Evolutionary conservation across 2,797 vertebrate genomes (phyloP), one percentile per base, ranked within the genome.

Genomic region (Anguilla pacifica): DNA sequence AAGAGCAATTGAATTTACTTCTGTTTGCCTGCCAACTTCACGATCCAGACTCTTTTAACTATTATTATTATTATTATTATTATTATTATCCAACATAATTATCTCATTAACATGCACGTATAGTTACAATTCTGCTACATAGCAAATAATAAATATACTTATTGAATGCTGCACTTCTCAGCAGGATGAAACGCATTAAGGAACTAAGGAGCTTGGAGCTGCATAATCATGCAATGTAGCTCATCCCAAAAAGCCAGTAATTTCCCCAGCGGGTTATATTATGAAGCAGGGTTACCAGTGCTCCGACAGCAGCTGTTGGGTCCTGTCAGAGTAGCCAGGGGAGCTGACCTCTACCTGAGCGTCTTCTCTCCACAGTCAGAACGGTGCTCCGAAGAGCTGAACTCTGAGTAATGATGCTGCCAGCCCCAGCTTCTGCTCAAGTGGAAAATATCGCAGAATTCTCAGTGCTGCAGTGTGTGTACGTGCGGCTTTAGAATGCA

Each of bases 201-300:
- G 13, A 79, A 17, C 11, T 39, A 35, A 19, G 35, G 77, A 51
- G 19, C 77, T 46, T 15, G 74, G 74, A 81, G 46, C 39, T 81
- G 43, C 46, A 81, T 46, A 49, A 81, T 49, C 77, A 25, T 19
- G 25, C 5, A 25, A 22, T 25, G 43, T 51, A 19, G 43, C 43
- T 43, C 77, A 49, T 81, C 43, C 43, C 77, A 49, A 77, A n/a
- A 81, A 25, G 43, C 7, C 22, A 11, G 43, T 81, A 49, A 81
- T 81, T 81, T 49, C 77, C 39, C 77, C 46, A 51, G 77, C n/a
- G 77, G 77, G 1, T 49, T 81, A 49, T 49, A 81, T 81, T 81
- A 81, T 46, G 77, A 81, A 51, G 77, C 77, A 51, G 77, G 10
- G 25, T 49, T 81, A 25, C 43, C 10, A 10, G 7, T 25, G 46